These are phyloP conservation scores for Nemopilema nomurai DNA, from an alignment of 30 jellyfish, hydroid and myxozoan genomes.

Conservation along the genomic window DNA sequence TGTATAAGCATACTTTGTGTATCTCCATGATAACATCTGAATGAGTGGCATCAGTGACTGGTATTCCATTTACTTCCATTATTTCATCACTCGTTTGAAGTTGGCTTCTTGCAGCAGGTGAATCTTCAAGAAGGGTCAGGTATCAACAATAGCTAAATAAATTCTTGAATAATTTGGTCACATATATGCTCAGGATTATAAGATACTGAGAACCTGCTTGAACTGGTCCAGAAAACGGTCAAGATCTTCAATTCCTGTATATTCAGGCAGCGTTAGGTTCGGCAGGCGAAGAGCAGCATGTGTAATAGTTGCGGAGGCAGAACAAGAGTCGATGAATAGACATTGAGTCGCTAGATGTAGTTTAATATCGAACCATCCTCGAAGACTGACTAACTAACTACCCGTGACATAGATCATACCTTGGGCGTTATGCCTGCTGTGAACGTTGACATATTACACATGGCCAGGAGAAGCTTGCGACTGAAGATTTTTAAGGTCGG, in stretches of 20 bases:
- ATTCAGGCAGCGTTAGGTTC: slow-evolving; percentile 4
- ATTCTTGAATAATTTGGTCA: no score
- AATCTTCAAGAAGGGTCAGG: no score
- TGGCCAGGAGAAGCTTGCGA: not conserved
- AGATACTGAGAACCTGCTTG: slow-evolving; percentile 2
- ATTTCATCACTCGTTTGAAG: slow-evolving; percentile 82
- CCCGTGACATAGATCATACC: no score
- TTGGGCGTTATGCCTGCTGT: no score
- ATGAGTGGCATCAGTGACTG: slow-evolving; percentile 74
- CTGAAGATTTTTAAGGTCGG: not conserved
- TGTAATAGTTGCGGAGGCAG: no score
- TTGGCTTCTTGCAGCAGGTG: slow-evolving; percentile 91
- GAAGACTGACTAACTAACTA: no score
- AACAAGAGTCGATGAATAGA: no score
- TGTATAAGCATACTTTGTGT: slow-evolving; percentile 61
- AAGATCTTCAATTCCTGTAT: not conserved
- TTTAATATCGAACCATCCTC: no score
- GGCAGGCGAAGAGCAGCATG: slow-evolving; percentile 12
- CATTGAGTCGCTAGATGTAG: no score
- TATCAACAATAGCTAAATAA: no score
- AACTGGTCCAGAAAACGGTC: not conserved
- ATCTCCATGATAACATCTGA: slow-evolving; percentile 90
- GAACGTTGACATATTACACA: no score
- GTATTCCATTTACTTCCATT: slow-evolving; percentile 81
- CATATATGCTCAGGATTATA: no score